Conservation (phyloP, 2,888 invertebrate species). For the Drosophila monieri region DNA sequence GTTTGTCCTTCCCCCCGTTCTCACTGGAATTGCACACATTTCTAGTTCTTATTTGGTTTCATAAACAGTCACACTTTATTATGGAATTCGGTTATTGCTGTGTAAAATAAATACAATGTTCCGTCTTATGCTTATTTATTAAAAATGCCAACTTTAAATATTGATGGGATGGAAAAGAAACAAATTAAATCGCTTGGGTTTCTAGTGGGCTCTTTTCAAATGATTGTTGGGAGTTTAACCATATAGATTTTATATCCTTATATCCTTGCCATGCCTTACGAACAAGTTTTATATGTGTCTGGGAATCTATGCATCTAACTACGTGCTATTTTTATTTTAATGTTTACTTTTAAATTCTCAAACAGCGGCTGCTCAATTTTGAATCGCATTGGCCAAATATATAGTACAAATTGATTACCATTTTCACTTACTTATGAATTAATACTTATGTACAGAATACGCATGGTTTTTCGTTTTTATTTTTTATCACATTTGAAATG, state of each 20-base stretch:
- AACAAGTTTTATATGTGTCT: constrained; percentile 40
- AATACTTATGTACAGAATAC: constrained; percentile 47
- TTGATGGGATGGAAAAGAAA: constrained; percentile 19
- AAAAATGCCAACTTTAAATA: constrained; percentile 41
- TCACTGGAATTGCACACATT: constrained; percentile 6
- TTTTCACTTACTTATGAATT: constrained; percentile 25
- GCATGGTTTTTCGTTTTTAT: not conserved
- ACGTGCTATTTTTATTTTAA: constrained; percentile 59
- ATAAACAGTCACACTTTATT: constrained; percentile 76
- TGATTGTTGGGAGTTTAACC: constrained; percentile 17
- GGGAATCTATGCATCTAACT: constrained; percentile 68
- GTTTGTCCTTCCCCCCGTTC: constrained; percentile 41
- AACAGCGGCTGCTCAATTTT: constrained; percentile 71
- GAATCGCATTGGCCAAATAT: constrained; percentile 64
- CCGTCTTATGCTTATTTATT: constrained; percentile 35
- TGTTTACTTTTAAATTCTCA: constrained; percentile 52
- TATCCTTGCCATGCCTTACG: constrained; percentile 26
- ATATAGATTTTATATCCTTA: constrained; percentile 5
- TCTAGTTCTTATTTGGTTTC: constrained; percentile 40
- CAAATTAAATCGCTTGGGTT: constrained; percentile 18
- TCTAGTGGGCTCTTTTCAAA: constrained; percentile 26
- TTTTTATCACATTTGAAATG: constrained; percentile 71
- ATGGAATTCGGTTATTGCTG: constrained; percentile 52
- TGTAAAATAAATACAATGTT: constrained; percentile 56
- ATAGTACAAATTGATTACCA: constrained; percentile 43